A percentile compares a stretch with the other conserved stretches of the same genome.
phyloP scores from a whole-genome alignment of 2,888 invertebrate species.

The Phytoseiulus persimilis region DNA sequence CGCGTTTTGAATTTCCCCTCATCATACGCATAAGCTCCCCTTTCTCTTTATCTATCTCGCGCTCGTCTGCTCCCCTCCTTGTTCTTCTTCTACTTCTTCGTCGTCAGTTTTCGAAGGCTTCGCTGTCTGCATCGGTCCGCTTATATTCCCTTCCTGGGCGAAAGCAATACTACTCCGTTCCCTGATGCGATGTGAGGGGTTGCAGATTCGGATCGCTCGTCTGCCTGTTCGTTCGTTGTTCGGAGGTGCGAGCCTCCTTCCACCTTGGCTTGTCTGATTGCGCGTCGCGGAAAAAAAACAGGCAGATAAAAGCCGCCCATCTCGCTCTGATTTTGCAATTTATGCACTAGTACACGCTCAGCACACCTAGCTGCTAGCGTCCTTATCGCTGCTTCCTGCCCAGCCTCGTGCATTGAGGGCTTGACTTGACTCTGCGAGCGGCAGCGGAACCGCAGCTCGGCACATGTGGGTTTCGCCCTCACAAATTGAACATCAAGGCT shows the following conservation, averaged over 20 bases:
- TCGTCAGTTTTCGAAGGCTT: neutral
- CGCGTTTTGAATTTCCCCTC: constrained; percentile 26
- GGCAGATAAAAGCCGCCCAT: neutral
- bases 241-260: neutral
- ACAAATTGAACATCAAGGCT: neutral
- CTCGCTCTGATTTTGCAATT: neutral
- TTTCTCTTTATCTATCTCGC: constrained; percentile 5
- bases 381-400: neutral
- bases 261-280: neutral
- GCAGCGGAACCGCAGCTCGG: neutral
- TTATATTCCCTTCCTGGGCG: neutral
- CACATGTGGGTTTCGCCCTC: neutral
- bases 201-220: neutral
- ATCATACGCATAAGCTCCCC: neutral
- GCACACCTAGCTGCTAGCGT: neutral
- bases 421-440: neutral
- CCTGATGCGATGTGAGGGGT: neutral
- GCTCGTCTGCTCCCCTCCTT: neutral
- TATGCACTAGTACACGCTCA: neutral
- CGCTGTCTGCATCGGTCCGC: neutral
- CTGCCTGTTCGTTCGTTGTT: neutral
- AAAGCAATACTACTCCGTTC: neutral
- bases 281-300: neutral
- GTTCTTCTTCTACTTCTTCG: neutral
- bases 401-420: neutral